Evolutionary conservation across 2,888 invertebrate species (phyloP), one percentile per base, ranked within the genome.

Genomic region (Euzetes globulus): DNA sequence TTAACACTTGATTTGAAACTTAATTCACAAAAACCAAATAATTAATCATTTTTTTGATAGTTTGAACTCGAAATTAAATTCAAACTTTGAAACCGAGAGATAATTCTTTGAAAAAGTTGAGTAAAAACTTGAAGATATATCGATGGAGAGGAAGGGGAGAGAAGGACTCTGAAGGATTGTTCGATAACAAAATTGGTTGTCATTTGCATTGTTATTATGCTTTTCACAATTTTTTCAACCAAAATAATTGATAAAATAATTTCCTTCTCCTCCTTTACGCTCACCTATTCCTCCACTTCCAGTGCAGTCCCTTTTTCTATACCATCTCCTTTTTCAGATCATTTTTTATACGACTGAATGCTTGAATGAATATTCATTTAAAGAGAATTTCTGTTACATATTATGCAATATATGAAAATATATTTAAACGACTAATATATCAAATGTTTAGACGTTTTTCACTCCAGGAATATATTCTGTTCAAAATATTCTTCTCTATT

Each of bases 201-300:
- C 68, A 68, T 68, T 68, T 68, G 68, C 68, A 68, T 68, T 68
- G 41, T 41, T 45, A 33, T 68, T 68, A 45, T 65, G 41, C 4
- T 17, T 22, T 15, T 37, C 41, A 45, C 68, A 68, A 68, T 13
- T 68, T 45, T 68, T 45, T 68, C 45, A 68, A 68, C 68, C 68
- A 68, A 68, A 68, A 68, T 68, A 68, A 41, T 68, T 68, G 37
- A 68, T 68, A 68, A 68, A 68, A 68, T 68, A 68, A 55, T 55
- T 55, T 15, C n/a, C 7, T 33, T 2, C 11, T 7, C n/a, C 7
- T 63, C n/a, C 11, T 63, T 55, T 63, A 17, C 33, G 63, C 27
- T 63, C 63, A 63, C 63, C 63, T 63, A 63, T n/a, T 37, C 63
- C 17, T 63, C 11, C 15, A 4, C 29, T 58, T 3, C 6, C 25